Percentiles rank a stretch among this genome's conserved stretches.
These are phyloP conservation scores for Pempheris klunzingeri DNA, from an alignment of 2,797 vertebrate genomes.

Conservation along the genomic window DNA sequence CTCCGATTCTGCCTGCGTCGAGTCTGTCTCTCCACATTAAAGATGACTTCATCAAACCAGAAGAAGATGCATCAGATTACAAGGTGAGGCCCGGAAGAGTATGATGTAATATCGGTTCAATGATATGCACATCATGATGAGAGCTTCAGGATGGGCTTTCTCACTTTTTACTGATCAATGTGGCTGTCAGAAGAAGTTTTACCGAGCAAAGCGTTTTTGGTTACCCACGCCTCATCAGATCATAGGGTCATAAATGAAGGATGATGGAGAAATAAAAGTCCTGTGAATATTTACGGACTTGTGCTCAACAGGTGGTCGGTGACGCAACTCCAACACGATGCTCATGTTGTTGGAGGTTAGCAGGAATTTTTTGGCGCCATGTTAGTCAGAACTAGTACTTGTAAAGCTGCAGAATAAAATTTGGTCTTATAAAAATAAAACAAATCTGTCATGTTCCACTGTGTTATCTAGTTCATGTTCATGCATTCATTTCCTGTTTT, in stretches of 20 bases:
- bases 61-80: slow-evolving; percentile 3
- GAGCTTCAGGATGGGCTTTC: not conserved
- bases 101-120: not conserved
- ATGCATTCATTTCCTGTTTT: too few species aligned
- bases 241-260: not conserved
- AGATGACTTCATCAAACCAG: slow-evolving; percentile 6
- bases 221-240: not conserved
- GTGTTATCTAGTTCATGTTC: too few species aligned
- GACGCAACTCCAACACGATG: too few species aligned
- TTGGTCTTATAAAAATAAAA: too few species aligned
- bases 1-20: not conserved
- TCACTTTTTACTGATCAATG: not conserved
- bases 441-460: too few species aligned
- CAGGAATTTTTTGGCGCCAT: too few species aligned
- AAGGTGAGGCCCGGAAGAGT: not conserved
- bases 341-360: too few species aligned
- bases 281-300: not conserved
- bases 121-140: not conserved
- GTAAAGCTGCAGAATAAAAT: too few species aligned
- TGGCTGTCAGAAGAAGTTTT: not conserved
- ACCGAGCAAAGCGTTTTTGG: not conserved
- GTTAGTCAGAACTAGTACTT: too few species aligned
- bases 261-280: not conserved
- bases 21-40: not conserved
- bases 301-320: too few species aligned